These are phyloP conservation scores for Orthosia gracilis DNA, from an alignment of 2,888 invertebrate species.

Conservation along the genomic window DNA sequence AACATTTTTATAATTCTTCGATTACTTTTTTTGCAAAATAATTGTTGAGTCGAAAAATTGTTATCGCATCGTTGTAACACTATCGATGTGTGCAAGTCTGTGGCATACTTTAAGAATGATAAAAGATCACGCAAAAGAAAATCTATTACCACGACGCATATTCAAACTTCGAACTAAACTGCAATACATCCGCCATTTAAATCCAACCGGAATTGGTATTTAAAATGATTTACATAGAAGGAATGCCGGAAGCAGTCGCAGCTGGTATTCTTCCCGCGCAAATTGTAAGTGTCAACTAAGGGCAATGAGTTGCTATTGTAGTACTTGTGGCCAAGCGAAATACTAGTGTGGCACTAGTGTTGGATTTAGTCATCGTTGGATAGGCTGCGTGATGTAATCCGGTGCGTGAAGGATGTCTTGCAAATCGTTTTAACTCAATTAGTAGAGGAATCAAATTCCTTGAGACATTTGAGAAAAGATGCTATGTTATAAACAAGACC, in stretches of 20 bases:
- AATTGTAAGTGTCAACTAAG: constrained; percentile 68
- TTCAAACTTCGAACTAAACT: constrained; percentile 7
- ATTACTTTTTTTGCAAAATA: too few relatives aligned
- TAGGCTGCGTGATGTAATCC: constrained; percentile 14
- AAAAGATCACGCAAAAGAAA: not conserved
- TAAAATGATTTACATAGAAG: constrained; percentile 54
- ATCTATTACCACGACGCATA: not conserved
- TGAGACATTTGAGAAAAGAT: not conserved
- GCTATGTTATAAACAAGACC: not conserved
- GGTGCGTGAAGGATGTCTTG: not conserved
- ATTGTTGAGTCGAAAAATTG: not conserved
- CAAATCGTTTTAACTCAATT: constrained; percentile 6
- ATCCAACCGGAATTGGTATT: constrained; percentile 49
- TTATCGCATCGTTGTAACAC: not conserved
- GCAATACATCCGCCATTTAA: constrained; percentile 31
- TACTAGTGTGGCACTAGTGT: constrained; percentile 8
- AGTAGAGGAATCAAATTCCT: not conserved
- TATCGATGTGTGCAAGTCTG: not conserved
- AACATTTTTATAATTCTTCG: too few relatives aligned
- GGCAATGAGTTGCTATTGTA: constrained; percentile 63
- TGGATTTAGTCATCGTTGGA: constrained; percentile 41
- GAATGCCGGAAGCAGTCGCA: constrained; percentile 63
- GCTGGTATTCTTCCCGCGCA: constrained; percentile 65
- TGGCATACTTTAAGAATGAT: not conserved
- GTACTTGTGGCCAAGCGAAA: constrained; percentile 9